Percentiles rank a stretch among this genome's conserved stretches.
These are phyloP conservation scores for Dryococelus australis DNA, from an alignment of 2,888 invertebrate species.

Conservation along the genomic window DNA sequence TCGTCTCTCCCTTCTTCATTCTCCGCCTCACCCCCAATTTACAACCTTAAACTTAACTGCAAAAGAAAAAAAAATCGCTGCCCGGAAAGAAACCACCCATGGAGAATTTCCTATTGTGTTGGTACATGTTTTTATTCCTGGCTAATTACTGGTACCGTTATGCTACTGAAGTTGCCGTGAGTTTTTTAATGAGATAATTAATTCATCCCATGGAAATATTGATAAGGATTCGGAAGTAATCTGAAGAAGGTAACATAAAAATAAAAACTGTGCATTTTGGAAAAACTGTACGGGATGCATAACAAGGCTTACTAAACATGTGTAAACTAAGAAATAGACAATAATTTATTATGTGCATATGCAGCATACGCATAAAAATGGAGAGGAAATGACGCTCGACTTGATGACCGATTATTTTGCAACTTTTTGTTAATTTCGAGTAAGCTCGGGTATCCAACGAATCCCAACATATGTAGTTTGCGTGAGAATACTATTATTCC, in stretches of 20 bases:
- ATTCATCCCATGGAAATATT: not conserved
- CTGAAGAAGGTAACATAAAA: not conserved
- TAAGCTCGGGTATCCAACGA: no score
- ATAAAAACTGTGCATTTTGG: not conserved
- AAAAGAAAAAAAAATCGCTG: not conserved
- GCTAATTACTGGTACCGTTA: constrained; percentile 1
- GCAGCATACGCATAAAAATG: no score
- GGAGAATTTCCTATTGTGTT: not conserved
- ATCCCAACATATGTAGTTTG: no score
- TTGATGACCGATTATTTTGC: no score
- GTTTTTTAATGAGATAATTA: not conserved
- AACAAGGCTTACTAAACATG: no score
- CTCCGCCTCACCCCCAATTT: not conserved
- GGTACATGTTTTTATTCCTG: not conserved
- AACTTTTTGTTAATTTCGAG: no score
- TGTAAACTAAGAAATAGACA: no score
- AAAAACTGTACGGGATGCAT: no score
- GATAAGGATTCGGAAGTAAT: not conserved
- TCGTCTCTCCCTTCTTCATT: not conserved
- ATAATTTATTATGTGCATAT: no score
- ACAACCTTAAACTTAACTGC: not conserved
- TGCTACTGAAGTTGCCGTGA: not conserved
- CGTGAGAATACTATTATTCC: no score
- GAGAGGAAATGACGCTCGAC: no score
- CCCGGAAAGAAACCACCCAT: not conserved